Evolutionary conservation across 2,888 invertebrate species (phyloP), one percentile per base, ranked within the genome.

Genomic region (Hirtodrosophila alboralis): DNA sequence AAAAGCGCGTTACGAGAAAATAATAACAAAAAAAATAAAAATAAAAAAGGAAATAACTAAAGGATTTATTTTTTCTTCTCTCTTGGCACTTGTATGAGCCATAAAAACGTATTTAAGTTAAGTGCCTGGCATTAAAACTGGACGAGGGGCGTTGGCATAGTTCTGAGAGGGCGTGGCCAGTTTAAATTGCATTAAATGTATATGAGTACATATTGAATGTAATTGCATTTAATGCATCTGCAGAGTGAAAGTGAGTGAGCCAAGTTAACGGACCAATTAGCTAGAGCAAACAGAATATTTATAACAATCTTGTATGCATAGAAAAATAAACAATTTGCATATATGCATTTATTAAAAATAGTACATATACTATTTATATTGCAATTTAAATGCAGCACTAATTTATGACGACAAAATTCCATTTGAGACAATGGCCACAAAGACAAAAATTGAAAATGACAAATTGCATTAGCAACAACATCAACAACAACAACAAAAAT

Each of bases 361-460:
- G 16, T 33, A 28, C 8, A 67, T 18, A 26, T 51, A 13, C n/a
- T 41, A 61, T 49, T 53, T 47, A 38, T 33, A 10, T 38, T 43
- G 40, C 54, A 48, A 48, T 57, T 70, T 52, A 44, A 67, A 41
- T 62, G 57, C 37, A 40, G 49, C 41, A 53, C 44, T 79, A 75
- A 79, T 85, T 85, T 79, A 85, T 85, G 66, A 61, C 54, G 37
- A 51, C 61, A 57, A 84, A 77, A 84, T 78, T 84, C 74, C 81
- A 70, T 73, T 69, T 66, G 52, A 62, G 52, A 70, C 63, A 62
- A 75, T 60, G 38, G 51, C 51, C 47, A 37, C 36, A 51, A 40
- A 45, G 58, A 33, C 60, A 67, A 57, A 72, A 83, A 67, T 75
- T 75, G 73, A 75, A 85, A 83, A 85, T 80, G 86, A 80, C 86